phyloP scores from a whole-genome alignment of 2,113 vertebrate genomes.

The Corydoras maculifer region DNA sequence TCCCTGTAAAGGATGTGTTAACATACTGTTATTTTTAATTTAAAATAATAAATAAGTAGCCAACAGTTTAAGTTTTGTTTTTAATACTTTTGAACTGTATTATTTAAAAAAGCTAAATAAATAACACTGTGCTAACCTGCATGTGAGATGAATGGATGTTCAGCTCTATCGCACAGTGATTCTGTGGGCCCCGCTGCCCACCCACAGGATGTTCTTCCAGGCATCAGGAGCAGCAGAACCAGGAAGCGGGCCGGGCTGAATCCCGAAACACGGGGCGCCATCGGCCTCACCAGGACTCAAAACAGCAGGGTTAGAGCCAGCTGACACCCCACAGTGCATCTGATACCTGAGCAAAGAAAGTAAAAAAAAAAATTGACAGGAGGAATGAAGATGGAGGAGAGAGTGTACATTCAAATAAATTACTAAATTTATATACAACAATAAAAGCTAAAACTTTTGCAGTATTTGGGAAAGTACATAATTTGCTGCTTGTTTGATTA shows the following conservation, averaged over 20 bases:
- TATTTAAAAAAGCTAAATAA: not conserved
- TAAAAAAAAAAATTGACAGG: slow-evolving; percentile 17
- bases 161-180: slow-evolving; percentile 71
- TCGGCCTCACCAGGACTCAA: slow-evolving; percentile 55
- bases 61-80: too few species aligned
- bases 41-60: too few species aligned
- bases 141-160: slow-evolving; percentile 80
- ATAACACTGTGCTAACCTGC: slow-evolving; percentile 67
- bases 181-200: slow-evolving; percentile 58
- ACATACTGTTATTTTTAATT: too few species aligned
- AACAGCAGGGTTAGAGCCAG: slow-evolving; percentile 68
- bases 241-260: slow-evolving; percentile 65
- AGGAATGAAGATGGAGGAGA: not conserved
- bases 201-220: slow-evolving; percentile 52
- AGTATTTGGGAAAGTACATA: too few species aligned
- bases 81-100: too few species aligned
- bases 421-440: too few species aligned
- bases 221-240: slow-evolving; percentile 69
- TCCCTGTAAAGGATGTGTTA: too few species aligned
- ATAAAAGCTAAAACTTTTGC: too few species aligned
- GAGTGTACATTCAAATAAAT: too few species aligned
- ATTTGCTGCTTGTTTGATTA: too few species aligned
- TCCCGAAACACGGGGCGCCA: slow-evolving; percentile 64
- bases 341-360: slow-evolving; percentile 61
- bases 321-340: slow-evolving; percentile 63